Evolutionary conservation across 1,140 invertebrate species (phyloP).

Genomic region (Steinernema feltiae): DNA sequence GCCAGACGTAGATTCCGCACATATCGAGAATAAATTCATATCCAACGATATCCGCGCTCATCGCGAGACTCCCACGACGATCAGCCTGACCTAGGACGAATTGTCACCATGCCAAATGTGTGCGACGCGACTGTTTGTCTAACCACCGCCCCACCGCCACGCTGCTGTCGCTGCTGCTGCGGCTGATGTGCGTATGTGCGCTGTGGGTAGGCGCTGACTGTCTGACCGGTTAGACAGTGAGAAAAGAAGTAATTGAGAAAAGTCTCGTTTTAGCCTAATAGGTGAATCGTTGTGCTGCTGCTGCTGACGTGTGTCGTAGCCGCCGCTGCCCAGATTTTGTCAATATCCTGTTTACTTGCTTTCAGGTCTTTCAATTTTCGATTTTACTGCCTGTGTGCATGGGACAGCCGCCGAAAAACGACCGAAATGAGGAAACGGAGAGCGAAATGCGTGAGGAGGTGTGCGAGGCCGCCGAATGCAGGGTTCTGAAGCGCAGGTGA

Average conservation of each 20-base stretch:
- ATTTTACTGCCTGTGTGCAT: conserved; percentile 8
- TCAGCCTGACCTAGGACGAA: background rate
- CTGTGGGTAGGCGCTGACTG: background rate
- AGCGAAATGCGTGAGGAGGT: background rate
- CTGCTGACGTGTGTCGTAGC: no score
- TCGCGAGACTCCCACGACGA: background rate
- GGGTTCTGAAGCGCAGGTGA: background rate
- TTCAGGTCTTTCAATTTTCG: background rate
- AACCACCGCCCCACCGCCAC: no score
- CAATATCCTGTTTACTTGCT: background rate
- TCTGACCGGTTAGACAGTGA: background rate
- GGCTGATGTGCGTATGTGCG: background rate
- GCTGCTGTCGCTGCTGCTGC: no score
- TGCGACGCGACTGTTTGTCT: background rate
- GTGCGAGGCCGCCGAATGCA: background rate
- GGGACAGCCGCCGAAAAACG: background rate
- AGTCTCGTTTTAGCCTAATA: no score
- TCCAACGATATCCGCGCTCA: background rate
- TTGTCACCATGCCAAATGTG: background rate
- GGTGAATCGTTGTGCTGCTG: no score
- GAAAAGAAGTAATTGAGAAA: no score
- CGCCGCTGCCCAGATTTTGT: no score
- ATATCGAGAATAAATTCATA: background rate
- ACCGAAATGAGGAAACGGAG: background rate
- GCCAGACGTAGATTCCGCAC: background rate